Evolutionary conservation across 2,113 vertebrate genomes (phyloP).

Genomic region (Rhipidura dahli): DNA sequence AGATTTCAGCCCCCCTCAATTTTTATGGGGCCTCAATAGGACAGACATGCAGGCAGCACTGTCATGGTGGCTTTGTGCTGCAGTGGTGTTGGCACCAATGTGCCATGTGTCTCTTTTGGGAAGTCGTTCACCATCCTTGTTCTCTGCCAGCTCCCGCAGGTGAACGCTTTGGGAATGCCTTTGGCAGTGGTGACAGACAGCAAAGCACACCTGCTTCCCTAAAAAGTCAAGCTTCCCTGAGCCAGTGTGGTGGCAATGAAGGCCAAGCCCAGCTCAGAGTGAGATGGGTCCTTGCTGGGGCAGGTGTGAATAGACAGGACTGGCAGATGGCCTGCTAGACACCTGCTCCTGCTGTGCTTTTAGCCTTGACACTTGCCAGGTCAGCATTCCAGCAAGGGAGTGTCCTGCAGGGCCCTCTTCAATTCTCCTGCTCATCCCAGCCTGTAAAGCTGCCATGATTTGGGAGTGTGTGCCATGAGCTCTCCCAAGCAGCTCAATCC

Average conservation of each 20-base stretch:
- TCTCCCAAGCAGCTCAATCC: neutral
- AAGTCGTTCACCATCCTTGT: neutral
- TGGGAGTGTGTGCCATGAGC: rapidly evolving
- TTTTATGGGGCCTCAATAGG: neutral
- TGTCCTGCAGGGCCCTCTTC: neutral
- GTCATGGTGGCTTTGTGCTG: neutral
- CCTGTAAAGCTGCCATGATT: rapidly evolving
- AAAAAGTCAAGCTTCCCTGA: neutral
- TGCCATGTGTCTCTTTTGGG: neutral
- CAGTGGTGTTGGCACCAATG: rapidly evolving
- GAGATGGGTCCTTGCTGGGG: neutral
- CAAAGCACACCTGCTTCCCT: rapidly evolving
- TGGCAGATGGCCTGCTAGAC: neutral
- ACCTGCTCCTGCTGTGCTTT: neutral
- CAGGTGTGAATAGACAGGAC: neutral
- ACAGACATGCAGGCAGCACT: rapidly evolving
- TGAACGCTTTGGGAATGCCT: neutral
- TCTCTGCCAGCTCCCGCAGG: neutral
- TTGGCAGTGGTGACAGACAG: neutral
- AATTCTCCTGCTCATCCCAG: neutral
- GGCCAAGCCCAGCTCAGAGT: rapidly evolving
- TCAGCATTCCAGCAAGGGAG: too few species aligned
- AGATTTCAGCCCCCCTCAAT: neutral
- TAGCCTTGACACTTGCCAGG: rapidly evolving
- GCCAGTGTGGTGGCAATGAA: rapidly evolving